Evolutionary conservation across 1,140 invertebrate species (phyloP).

Genomic region (Microvelia longipes): DNA sequence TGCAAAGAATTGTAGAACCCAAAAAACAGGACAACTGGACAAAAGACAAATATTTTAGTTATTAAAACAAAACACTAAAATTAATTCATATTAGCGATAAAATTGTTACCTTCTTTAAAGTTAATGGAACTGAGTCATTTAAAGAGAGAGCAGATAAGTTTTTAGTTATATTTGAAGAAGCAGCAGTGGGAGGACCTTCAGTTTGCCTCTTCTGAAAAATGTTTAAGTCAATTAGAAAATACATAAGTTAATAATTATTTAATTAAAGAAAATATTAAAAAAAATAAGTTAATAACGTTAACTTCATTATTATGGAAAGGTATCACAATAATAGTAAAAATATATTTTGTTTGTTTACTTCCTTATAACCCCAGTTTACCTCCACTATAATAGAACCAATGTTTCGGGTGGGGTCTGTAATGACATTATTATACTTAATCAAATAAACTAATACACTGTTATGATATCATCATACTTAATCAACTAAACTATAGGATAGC

Average conservation of each 20-base stretch:
- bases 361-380: no score
- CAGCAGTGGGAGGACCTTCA: slow-evolving; percentile 15
- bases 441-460: no score
- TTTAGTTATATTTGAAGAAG: slow-evolving; percentile 16
- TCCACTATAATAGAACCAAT: no score
- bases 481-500: no score
- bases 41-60: neutral
- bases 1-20: no score
- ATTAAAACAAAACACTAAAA: neutral
- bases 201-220: slow-evolving; percentile 20
- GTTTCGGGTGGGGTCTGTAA: no score
- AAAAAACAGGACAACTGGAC: neutral
- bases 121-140: slow-evolving; percentile 12
- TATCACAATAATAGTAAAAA: no score
- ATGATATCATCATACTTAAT: no score
- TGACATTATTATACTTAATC: no score
- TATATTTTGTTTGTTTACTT: no score
- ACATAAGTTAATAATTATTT: slow-evolving; percentile 4
- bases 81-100: slow-evolving; percentile 1
- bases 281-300: neutral
- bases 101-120: slow-evolving; percentile 19
- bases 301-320: slow-evolving; percentile 1
- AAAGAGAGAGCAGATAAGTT: slow-evolving; percentile 18
- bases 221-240: slow-evolving; percentile 3
- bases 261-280: slow-evolving; percentile 4